Base-by-base conservation (phyloP, 2,113 vertebrate genomes). In the Epinephelus fuscoguttatus region DNA sequence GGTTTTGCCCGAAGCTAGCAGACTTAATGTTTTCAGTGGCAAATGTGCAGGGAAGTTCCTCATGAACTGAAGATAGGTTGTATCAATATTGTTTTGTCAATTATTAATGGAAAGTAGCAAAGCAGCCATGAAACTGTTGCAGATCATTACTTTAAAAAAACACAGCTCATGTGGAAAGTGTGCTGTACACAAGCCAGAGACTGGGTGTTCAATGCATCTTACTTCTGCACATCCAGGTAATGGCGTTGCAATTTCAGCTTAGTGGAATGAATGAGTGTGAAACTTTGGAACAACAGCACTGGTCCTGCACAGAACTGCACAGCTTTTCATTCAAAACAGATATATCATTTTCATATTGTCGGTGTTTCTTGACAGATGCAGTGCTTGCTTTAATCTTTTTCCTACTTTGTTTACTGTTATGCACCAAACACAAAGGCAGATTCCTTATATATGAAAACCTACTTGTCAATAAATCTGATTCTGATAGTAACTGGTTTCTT, bases 51-150 rank as follows among this genome's bases (percentile, higher is more conserved):
- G 4, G 1, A 55, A 63, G 14, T 21, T n/a, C 21, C 40, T 14
- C 13, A 45, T 62, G 37, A 52, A 33, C 52, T 55, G 55, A 73
- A 18, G 21, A 53, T 11, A 13, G 12, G 45, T 25, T 53, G 33
- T 14, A 50, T 77, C 23, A 60, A 37, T 33, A 71, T 71, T 45
- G 4, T 52, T 59, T 66, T 49, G 33, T 53, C 53, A 45, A 7
- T 45, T 52, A 59, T 75, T 70, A 64, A 84, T 50, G 55, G 18
- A 59, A 27, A 78, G 49, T 18, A 25, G 42, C 10, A 64, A 56
- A 76, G 53, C 45, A 37, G 67, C 23, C 23, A 18, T 47, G 21
- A 47, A 76, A 18, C 30, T 37, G 33, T 21, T 74, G n/a, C 13
- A 53, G n/a, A 63, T 30, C 25, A 37, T 68, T 56, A 55, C 60